These are phyloP conservation scores for Synanthedon myopaeformis DNA, from an alignment of 2,888 invertebrate genomes.

Conservation along the genomic window DNA sequence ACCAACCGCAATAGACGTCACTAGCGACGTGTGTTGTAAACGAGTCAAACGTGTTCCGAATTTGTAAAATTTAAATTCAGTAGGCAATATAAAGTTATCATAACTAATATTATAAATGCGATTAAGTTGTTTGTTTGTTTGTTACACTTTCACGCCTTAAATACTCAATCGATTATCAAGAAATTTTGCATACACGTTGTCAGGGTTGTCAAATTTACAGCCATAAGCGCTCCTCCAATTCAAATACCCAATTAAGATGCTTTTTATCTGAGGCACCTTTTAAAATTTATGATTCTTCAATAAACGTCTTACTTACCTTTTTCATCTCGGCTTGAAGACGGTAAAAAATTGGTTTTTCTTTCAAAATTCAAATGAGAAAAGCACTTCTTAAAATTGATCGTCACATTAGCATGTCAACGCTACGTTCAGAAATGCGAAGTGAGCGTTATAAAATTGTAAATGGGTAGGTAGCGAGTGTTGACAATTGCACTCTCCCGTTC, in stretches of 20 bases:
- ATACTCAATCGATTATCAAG: too few species aligned
- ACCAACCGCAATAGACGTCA: constrained; percentile 7
- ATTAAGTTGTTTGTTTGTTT: too few species aligned
- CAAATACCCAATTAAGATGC: too few species aligned
- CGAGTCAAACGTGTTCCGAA: constrained; percentile 46
- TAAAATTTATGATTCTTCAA: too few species aligned
- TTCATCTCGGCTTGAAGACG: too few species aligned
- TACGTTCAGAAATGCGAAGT: constrained; percentile 29
- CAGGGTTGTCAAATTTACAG: too few species aligned
- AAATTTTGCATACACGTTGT: too few species aligned
- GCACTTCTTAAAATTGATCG: constrained; percentile 36
- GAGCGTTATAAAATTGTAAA: constrained; percentile 54
- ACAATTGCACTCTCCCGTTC: constrained; percentile 40
- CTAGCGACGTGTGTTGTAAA: constrained; percentile 26
- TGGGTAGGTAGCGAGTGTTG: constrained; percentile 46
- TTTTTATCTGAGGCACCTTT: too few species aligned
- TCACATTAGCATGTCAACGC: constrained; percentile 45
- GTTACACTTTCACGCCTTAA: too few species aligned
- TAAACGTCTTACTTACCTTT: too few species aligned
- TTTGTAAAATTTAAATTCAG: constrained; percentile 44
- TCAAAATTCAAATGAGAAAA: neutral
- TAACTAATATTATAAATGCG: too few species aligned
- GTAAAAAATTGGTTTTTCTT: neutral
- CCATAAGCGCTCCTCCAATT: too few species aligned
- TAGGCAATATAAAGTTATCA: constrained; percentile 7